Evolutionary conservation across 2,113 vertebrate genomes (phyloP).

Genomic region (Rynchops niger): DNA sequence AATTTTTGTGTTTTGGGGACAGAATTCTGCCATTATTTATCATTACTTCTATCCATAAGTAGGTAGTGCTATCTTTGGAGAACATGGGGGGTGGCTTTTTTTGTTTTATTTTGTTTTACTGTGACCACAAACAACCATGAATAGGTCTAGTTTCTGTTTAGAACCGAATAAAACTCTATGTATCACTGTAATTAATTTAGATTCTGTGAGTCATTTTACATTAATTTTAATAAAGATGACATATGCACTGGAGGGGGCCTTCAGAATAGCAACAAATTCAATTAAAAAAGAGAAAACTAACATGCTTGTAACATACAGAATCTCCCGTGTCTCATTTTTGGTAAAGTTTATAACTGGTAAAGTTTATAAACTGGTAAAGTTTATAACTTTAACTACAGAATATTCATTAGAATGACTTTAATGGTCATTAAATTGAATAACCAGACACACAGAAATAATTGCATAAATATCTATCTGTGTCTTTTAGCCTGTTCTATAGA

Average conservation of each 20-base stretch:
- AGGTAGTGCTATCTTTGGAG: background rate
- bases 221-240: background rate
- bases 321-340: background rate
- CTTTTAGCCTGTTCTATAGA: background rate
- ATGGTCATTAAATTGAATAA: background rate
- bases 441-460: background rate
- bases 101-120: background rate
- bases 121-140: background rate
- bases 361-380: background rate
- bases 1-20: background rate
- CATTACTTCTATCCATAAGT: background rate
- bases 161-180: background rate
- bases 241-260: background rate
- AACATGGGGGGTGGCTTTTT: background rate
- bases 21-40: background rate
- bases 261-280: background rate
- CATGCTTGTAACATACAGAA: background rate
- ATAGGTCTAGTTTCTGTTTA: background rate
- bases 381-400: background rate
- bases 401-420: background rate
- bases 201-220: background rate
- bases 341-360: background rate
- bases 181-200: background rate
- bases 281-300: background rate
- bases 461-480: background rate